A percentile compares a stretch with the other conserved stretches of the same genome.
phyloP scores from a whole-genome alignment of 1,140 invertebrate genomes.

The Saccostrea glomerata region DNA sequence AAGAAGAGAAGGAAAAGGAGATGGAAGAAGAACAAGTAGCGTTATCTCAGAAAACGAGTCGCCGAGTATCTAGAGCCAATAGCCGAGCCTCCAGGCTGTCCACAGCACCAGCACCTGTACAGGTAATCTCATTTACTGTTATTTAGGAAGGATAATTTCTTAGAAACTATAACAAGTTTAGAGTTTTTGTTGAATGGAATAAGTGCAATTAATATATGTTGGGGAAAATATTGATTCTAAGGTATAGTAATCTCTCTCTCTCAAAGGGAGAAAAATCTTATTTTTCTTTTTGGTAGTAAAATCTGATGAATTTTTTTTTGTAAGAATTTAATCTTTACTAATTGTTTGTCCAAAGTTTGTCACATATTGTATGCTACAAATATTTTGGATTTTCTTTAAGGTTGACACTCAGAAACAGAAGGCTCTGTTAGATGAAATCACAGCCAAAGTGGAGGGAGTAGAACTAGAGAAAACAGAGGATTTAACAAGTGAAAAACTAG shows the following conservation, averaged over 20 bases:
- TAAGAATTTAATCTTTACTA: too few species aligned
- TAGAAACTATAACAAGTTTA: background rate
- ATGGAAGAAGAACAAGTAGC: conserved; percentile 45
- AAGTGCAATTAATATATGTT: too few species aligned
- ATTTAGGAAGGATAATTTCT: background rate
- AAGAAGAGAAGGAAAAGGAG: conserved; percentile 46
- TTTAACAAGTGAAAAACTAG: conserved; percentile 45
- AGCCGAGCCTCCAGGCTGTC: conserved; percentile 38
- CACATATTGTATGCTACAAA: too few species aligned
- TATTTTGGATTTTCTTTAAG: background rate
- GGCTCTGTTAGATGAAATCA: conserved; percentile 53
- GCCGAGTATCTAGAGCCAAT: conserved; percentile 39
- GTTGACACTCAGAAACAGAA: conserved; percentile 54
- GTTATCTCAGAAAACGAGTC: conserved; percentile 41
- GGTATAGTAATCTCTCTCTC: too few species aligned
- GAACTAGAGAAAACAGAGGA: conserved; percentile 57
- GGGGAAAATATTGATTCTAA: too few species aligned
- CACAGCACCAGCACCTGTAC: conserved; percentile 32
- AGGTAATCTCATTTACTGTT: conserved; percentile 26
- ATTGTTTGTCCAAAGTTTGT: too few species aligned
- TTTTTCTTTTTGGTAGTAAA: too few species aligned
- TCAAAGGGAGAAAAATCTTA: too few species aligned
- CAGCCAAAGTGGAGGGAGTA: conserved; percentile 54
- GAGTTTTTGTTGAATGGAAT: too few species aligned
- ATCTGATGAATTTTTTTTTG: too few species aligned